These are phyloP conservation scores for Menidia beryllina DNA, from an alignment of 2,113 vertebrate species.

Conservation along the genomic window DNA sequence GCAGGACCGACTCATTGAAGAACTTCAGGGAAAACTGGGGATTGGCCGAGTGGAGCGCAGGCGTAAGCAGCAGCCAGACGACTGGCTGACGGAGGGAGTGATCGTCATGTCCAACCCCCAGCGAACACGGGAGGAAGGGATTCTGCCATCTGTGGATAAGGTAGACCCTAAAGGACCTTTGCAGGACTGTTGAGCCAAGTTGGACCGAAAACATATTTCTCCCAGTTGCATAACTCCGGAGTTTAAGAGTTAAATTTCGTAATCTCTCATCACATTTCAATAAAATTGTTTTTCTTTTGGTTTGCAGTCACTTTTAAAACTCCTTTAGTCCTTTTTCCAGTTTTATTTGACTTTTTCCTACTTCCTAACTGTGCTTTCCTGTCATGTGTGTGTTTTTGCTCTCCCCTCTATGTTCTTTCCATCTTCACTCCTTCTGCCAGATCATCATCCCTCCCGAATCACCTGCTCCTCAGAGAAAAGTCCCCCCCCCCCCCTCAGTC, in stretches of 20 bases:
- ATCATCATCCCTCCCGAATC: slow-evolving; percentile 90
- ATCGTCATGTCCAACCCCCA: slow-evolving; percentile 89
- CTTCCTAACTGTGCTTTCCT: slow-evolving; percentile 30
- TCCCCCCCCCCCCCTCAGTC: slow-evolving; percentile 81
- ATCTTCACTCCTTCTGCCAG: slow-evolving; percentile 78
- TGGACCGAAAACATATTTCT: slow-evolving; percentile 11
- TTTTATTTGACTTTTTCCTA: slow-evolving; percentile 6
- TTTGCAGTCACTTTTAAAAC: slow-evolving; percentile 2
- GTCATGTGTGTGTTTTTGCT: slow-evolving; percentile 43
- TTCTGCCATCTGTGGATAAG: slow-evolving; percentile 88
- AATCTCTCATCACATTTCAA: not conserved
- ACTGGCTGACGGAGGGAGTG: slow-evolving; percentile 93
- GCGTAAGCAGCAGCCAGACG: slow-evolving; percentile 80
- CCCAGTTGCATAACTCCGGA: slow-evolving; percentile 3
- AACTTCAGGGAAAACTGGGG: slow-evolving; percentile 93
- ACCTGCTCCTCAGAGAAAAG: slow-evolving; percentile 85
- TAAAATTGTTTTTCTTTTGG: not conserved
- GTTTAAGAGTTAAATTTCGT: not conserved
- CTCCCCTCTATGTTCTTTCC: slow-evolving; percentile 44
- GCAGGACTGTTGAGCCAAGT: slow-evolving; percentile 5
- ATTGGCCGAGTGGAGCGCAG: slow-evolving; percentile 83
- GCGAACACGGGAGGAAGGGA: slow-evolving; percentile 82
- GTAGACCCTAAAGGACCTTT: slow-evolving; percentile 56
- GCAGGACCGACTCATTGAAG: slow-evolving; percentile 90
- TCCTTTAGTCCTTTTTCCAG: not conserved